Conservation (phyloP, 1,140 invertebrate species). For the Episyrphus balteatus region DNA sequence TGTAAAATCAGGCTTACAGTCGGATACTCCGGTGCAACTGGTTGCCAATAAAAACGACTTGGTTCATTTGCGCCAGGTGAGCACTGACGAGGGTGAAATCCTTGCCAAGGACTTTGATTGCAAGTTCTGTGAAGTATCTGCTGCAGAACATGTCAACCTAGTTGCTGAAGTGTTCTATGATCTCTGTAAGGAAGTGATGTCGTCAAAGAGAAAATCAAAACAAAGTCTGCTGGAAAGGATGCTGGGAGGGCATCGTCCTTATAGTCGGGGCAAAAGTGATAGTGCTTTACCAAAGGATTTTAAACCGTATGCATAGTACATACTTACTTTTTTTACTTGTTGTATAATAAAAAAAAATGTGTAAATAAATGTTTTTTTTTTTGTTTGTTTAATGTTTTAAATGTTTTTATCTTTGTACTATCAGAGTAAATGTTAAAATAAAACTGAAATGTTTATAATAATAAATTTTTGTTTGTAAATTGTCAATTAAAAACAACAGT, state of each 20-base stretch:
- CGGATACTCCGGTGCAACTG: constrained; percentile 52
- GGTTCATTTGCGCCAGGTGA: constrained; percentile 82
- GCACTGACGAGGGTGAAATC: constrained; percentile 76
- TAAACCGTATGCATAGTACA: constrained; percentile 11
- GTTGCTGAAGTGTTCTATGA: constrained; percentile 77
- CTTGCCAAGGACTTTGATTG: constrained; percentile 79
- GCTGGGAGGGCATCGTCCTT: constrained; percentile 59
- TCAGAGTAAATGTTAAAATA: no score
- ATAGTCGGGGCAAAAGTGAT: constrained; percentile 75
- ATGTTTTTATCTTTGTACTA: no score
- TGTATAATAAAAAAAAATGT: no score
- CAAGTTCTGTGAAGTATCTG: constrained; percentile 78
- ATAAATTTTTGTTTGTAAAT: no score
- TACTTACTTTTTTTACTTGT: background rate
- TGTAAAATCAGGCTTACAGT: constrained; percentile 59
- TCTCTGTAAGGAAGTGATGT: constrained; percentile 67
- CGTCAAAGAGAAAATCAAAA: constrained; percentile 66
- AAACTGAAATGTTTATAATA: no score
- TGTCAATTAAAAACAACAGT: no score
- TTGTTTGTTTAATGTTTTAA: no score
- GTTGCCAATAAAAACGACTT: constrained; percentile 83
- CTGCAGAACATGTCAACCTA: constrained; percentile 69
- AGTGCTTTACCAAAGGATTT: constrained; percentile 71
- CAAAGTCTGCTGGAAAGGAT: constrained; percentile 71
- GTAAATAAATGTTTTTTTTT: no score